Base-by-base conservation (phyloP, 2,797 vertebrate genomes). In the Enteromius treurensis region DNA sequence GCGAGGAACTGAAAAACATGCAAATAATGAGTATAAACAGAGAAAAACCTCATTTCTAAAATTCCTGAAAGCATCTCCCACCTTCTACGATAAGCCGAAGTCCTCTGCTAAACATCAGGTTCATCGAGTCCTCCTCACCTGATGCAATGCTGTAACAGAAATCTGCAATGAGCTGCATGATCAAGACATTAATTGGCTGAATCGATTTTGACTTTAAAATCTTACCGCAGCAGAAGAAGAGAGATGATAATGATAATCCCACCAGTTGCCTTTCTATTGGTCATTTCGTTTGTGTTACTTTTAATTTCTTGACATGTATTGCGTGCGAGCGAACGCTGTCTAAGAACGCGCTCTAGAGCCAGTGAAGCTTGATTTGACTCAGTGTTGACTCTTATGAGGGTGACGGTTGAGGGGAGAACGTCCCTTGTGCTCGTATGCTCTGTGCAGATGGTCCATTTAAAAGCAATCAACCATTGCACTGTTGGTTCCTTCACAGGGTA, bases 51-150 rank as follows among this genome's bases (percentile, higher is more conserved):
- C 29, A 14, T 37, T 37, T 37, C 21, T 11, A 7, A 19, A 73
- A 10, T 21, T 34, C 70, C 26, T 64, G n/a, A 67, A 82, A 32
- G 13, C 19, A 26, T 23, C 5, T 47, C 71, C 84, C 86, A 88
- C 89, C 86, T 73, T 88, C 83, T 55, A 91, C 88, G 49, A 86
- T 15, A 11, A 90, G 88, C 3, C 71, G 70, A 81, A 91, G 80
- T 64, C 89, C 89, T 58, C 29, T 79, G 69, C 90, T 88, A 74
- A 91, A 91, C 19, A 60, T 80, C 37, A 79, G 58, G 2, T 19
- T 51, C 11, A 81, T 76, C 5, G 58, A 1, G 1, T 64, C 60
- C 37, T 32, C 9, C 14, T 78, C 42, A 42, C 75, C 83, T 23
- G 68, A 69, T 17, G 23, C 45, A 42, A 62, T 68, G 21, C 90